Percentiles rank a stretch among this genome's conserved stretches.
phyloP scores from a whole-genome alignment of 2,888 invertebrate species.

The Onthophagus sagittarius region DNA sequence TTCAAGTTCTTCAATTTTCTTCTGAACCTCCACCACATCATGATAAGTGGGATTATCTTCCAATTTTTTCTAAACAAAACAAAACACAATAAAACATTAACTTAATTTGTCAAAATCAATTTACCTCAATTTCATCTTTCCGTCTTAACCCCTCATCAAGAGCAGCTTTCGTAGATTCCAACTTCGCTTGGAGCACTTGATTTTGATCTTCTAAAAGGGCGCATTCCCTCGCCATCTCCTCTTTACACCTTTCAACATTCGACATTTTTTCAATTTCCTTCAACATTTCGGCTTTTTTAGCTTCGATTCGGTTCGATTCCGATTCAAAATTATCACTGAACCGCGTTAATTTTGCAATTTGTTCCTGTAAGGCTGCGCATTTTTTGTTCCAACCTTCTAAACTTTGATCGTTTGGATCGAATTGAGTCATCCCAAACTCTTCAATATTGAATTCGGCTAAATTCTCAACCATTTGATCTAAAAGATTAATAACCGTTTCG shows the following conservation, averaged over 20 bases:
- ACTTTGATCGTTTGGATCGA: slow-evolving; percentile 19
- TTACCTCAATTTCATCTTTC: slow-evolving; percentile 25
- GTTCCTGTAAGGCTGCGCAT: slow-evolving; percentile 15
- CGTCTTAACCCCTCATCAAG: slow-evolving; percentile 29
- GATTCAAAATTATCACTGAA: slow-evolving; percentile 22
- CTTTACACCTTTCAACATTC: slow-evolving; percentile 26
- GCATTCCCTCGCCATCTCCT: slow-evolving; percentile 25
- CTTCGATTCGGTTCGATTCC: slow-evolving; percentile 25
- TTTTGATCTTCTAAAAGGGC: slow-evolving; percentile 23
- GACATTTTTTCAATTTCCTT: slow-evolving; percentile 25
- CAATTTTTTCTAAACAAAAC: slow-evolving; percentile 20
- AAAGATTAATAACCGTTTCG: slow-evolving; percentile 24
- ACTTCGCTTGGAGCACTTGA: slow-evolving; percentile 23
- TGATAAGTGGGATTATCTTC: slow-evolving; percentile 23
- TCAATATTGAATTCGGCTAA: slow-evolving; percentile 29
- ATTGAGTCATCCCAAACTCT: slow-evolving; percentile 28
- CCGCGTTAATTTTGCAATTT: slow-evolving; percentile 17
- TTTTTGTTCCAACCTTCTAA: slow-evolving; percentile 22
- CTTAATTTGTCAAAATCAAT: no score
- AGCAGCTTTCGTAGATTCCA: slow-evolving; percentile 29
- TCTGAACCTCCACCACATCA: slow-evolving; percentile 20
- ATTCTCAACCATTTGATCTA: slow-evolving; percentile 29
- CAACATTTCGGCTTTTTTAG: slow-evolving; percentile 22
- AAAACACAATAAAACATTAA: slow-evolving; percentile 4
- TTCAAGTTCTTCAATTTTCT: slow-evolving; percentile 20